These are phyloP conservation scores for Balaenoptera acutorostrata DNA, from an alignment of 2,113 vertebrate genomes.

Conservation along the genomic window DNA sequence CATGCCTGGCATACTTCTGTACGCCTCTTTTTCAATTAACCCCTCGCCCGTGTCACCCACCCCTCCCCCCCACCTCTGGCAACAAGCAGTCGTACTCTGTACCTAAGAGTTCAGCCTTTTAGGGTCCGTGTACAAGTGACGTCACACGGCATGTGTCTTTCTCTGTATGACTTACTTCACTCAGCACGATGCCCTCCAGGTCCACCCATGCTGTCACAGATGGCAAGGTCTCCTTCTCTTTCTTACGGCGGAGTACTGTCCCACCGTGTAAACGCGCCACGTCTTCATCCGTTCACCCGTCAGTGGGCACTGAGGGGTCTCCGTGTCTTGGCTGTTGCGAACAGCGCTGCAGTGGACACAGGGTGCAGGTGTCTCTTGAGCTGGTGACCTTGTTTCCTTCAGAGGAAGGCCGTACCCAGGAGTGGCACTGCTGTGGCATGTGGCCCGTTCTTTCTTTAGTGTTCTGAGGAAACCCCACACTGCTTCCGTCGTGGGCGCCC, in stretches of 20 bases:
- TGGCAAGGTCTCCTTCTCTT: background rate
- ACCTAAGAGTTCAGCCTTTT: background rate
- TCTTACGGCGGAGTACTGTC: too few relatives aligned
- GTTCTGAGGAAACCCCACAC: too few relatives aligned
- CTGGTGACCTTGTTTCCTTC: background rate
- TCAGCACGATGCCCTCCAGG: background rate
- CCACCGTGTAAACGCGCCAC: accelerated
- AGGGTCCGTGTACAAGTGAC: background rate
- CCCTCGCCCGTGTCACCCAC: accelerated
- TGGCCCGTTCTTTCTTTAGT: too few relatives aligned
- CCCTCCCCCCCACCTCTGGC: background rate
- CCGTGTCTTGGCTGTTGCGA: background rate
- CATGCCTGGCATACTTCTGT: too few relatives aligned
- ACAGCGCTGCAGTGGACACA: background rate
- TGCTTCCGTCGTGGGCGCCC: background rate
- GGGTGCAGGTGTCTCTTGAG: background rate
- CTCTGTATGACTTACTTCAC: background rate
- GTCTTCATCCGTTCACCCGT: background rate
- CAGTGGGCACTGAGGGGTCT: background rate
- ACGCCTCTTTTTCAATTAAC: too few relatives aligned
- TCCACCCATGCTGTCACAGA: too few relatives aligned
- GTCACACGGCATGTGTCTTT: background rate
- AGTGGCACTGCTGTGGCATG: background rate
- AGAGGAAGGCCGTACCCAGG: too few relatives aligned
- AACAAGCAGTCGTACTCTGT: background rate